Percentiles rank a stretch among this genome's conserved stretches.
phyloP scores from a whole-genome alignment of 1,140 invertebrate genomes.

The Eueides isabella region DNA sequence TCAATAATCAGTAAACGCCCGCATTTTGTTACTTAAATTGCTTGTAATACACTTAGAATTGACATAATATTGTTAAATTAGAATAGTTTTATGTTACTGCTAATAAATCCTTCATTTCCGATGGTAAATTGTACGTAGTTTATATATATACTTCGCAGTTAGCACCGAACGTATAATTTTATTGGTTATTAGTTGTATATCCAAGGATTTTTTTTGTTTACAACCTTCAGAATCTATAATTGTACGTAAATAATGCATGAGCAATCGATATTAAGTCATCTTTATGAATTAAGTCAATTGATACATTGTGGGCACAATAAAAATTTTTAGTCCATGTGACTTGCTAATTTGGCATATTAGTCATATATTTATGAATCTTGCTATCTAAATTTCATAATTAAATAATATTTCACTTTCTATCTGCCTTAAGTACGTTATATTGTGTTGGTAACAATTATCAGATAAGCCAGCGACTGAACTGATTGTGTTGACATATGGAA shows the following conservation, averaged over 20 bases:
- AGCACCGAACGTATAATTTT: neutral
- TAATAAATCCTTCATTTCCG: neutral
- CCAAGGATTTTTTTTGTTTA: constrained; percentile 8
- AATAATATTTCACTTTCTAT: neutral
- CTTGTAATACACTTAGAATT: neutral
- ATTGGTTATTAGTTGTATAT: neutral
- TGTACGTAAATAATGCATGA: neutral
- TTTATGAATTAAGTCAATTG: neutral
- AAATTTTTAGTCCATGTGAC: constrained; percentile 4
- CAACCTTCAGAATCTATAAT: neutral
- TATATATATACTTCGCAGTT: neutral
- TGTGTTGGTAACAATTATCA: constrained; percentile 4
- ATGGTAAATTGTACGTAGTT: neutral
- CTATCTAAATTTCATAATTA: constrained; percentile 1
- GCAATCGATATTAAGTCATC: neutral
- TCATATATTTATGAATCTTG: neutral
- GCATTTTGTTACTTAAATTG: constrained; percentile 13
- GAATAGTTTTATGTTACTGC: neutral
- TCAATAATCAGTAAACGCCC: constrained; percentile 16
- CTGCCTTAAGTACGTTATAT: neutral
- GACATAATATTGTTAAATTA: neutral
- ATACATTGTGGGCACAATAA: neutral
- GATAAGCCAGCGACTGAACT: neutral
- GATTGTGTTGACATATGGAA: neutral
- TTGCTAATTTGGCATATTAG: neutral